Evolutionary conservation across 2,113 vertebrate species (phyloP).

Genomic region (Zingel zingel): DNA sequence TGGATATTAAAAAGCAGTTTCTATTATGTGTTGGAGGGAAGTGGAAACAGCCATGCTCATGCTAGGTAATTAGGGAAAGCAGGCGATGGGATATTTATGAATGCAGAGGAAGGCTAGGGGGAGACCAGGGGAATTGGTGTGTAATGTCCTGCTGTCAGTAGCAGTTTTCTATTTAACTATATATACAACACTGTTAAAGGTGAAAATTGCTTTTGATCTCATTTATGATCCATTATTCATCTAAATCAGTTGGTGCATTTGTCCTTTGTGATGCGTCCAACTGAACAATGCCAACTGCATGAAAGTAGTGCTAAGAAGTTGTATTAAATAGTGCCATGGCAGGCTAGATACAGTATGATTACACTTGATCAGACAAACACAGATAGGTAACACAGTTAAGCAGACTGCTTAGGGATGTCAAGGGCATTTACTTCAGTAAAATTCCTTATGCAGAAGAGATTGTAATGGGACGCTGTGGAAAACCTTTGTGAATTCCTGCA

Average conservation of each 20-base stretch:
- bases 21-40: constrained; percentile 82
- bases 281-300: constrained; percentile 35
- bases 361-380: constrained; percentile 44
- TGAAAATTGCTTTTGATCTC: constrained; percentile 66
- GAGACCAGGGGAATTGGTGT: constrained; percentile 76
- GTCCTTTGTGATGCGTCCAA: constrained; percentile 36
- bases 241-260: constrained; percentile 68
- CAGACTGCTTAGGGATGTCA: constrained; percentile 24
- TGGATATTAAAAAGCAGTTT: constrained; percentile 85
- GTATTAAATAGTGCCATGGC: constrained; percentile 13
- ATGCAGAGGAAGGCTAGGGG: constrained; percentile 67
- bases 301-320: constrained; percentile 33
- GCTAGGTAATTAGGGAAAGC: constrained; percentile 82
- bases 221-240: constrained; percentile 66
- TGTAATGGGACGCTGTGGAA: background rate
- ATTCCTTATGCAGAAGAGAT: background rate
- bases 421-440: background rate
- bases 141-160: constrained; percentile 84
- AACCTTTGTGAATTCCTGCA: constrained; percentile 6
- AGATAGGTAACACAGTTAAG: constrained; percentile 43
- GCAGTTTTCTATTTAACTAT: constrained; percentile 80
- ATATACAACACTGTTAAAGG: constrained; percentile 64
- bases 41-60: constrained; percentile 82
- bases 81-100: constrained; percentile 82
- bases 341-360: constrained; percentile 33